Percentiles rank a stretch among this genome's conserved stretches.
Evolutionary conservation across 2,888 invertebrate species (phyloP).

Genomic region (Lepidocyrtinus sp.): DNA sequence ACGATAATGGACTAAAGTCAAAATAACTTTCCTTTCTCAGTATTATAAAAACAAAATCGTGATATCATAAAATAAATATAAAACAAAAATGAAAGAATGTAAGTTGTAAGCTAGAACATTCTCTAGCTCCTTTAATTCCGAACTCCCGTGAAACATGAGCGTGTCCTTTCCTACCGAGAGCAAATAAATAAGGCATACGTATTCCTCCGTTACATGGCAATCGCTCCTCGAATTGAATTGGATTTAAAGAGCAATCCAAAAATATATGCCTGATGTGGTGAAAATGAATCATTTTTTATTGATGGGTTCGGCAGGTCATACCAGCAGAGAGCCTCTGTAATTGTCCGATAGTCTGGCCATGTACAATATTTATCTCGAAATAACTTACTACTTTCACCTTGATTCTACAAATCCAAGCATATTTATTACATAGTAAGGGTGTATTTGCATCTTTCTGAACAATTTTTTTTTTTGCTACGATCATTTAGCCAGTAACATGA

Average conservation of each 20-base stretch:
- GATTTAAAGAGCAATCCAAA: neutral
- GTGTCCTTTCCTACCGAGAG: too few species aligned
- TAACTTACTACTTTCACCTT: constrained; percentile 2
- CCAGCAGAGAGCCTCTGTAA: constrained; percentile 33
- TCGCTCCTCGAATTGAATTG: too few species aligned
- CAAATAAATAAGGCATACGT: too few species aligned
- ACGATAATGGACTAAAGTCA: too few species aligned
- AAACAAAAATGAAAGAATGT: too few species aligned
- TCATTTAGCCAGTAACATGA: constrained; percentile 18
- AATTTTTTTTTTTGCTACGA: constrained; percentile 20
- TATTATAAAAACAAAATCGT: too few species aligned
- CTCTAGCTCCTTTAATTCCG: too few species aligned
- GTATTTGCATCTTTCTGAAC: constrained; percentile 26
- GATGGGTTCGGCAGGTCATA: constrained; percentile 25
- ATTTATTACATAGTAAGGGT: constrained; percentile 5
- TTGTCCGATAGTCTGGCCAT: constrained; percentile 20
- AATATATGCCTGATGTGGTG: constrained; percentile 2
- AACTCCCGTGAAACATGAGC: too few species aligned
- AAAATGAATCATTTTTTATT: constrained; percentile 19
- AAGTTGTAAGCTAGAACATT: too few species aligned
- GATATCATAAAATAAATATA: too few species aligned
- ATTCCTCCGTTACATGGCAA: too few species aligned
- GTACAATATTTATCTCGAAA: neutral
- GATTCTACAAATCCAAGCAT: neutral
- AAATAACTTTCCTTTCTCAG: too few species aligned